Evolutionary conservation across 2,113 vertebrate species (phyloP).

Genomic region (Okapia johnstoni): DNA sequence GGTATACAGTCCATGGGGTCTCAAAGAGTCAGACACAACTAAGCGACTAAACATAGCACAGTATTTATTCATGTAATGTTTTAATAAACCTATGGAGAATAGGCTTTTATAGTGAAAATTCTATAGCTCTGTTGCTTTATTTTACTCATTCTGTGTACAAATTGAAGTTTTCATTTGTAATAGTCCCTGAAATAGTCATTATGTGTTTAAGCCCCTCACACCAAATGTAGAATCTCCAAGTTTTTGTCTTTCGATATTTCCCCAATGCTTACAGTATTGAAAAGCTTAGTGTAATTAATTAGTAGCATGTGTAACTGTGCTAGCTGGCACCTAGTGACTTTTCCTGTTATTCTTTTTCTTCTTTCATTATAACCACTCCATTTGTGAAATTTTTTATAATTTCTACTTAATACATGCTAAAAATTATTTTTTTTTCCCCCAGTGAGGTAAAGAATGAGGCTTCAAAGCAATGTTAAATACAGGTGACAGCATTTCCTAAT

Average conservation of each 20-base stretch:
- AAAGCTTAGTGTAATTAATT: constrained; percentile 33
- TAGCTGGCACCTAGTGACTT: constrained; percentile 33
- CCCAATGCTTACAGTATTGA: constrained; percentile 41
- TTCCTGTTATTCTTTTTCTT: neutral
- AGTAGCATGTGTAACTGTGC: constrained; percentile 10
- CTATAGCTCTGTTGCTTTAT: neutral
- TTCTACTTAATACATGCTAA: neutral
- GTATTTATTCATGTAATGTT: neutral
- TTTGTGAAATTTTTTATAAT: constrained; percentile 25
- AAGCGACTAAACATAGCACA: neutral
- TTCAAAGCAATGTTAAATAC: constrained; percentile 15
- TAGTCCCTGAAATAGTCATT: constrained; percentile 10
- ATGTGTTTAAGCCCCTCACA: neutral
- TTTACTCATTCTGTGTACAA: neutral
- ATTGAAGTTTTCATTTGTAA: neutral
- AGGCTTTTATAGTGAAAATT: constrained; percentile 18
- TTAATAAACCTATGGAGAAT: neutral
- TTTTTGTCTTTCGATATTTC: constrained; percentile 57
- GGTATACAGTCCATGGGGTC: neutral
- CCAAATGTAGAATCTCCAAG: constrained; percentile 27
- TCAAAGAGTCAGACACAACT: neutral
- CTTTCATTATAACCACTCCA: neutral
- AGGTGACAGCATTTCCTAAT: neutral
- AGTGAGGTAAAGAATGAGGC: neutral
- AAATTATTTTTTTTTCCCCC: neutral